Percentiles rank a stretch among this genome's conserved stretches.
phyloP scores from a whole-genome alignment of 2,797 vertebrate species.

The Leptodactylus fallax region DNA sequence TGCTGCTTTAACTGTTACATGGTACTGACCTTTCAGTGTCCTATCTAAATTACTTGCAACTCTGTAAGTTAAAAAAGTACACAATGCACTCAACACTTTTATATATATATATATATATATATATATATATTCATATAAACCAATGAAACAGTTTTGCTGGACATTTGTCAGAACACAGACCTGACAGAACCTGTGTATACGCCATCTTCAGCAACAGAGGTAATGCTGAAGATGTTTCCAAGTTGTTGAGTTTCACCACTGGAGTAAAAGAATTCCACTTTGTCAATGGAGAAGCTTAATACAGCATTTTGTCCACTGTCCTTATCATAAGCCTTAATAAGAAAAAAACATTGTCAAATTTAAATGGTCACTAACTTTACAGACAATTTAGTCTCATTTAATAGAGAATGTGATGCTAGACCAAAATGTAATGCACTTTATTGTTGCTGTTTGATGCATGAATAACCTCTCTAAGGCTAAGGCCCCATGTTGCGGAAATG shows the following conservation, averaged over 20 bases:
- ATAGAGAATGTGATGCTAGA: too few relatives aligned
- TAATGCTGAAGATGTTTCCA: constrained; percentile 73
- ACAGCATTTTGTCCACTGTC: constrained; percentile 77
- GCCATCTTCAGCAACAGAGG: constrained; percentile 65
- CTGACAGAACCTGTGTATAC: constrained; percentile 80
- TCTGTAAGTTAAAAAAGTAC: constrained; percentile 71
- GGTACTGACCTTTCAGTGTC: constrained; percentile 83
- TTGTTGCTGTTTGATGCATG: too few relatives aligned
- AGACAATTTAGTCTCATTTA: too few relatives aligned
- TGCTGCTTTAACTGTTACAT: constrained; percentile 80
- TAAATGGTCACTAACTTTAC: neutral
- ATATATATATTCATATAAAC: neutral
- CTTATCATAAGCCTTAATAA: constrained; percentile 81
- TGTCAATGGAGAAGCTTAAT: constrained; percentile 78
- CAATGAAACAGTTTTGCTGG: neutral
- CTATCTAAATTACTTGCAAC: constrained; percentile 76
- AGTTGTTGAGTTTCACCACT: neutral
- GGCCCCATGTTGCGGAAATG: too few relatives aligned
- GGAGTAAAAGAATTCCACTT: constrained; percentile 72
- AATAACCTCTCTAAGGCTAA: too few relatives aligned
- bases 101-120: too few relatives aligned
- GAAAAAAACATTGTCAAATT: neutral
- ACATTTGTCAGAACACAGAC: constrained; percentile 70
- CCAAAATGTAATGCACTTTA: too few relatives aligned
- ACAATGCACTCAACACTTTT: accelerated